Percentiles rank a stretch among this genome's conserved stretches.
Evolutionary conservation across 30 jellyfish, hydroid and myxozoan genomes (phyloP).

Genomic region (Haliclystus octoradiatus): DNA sequence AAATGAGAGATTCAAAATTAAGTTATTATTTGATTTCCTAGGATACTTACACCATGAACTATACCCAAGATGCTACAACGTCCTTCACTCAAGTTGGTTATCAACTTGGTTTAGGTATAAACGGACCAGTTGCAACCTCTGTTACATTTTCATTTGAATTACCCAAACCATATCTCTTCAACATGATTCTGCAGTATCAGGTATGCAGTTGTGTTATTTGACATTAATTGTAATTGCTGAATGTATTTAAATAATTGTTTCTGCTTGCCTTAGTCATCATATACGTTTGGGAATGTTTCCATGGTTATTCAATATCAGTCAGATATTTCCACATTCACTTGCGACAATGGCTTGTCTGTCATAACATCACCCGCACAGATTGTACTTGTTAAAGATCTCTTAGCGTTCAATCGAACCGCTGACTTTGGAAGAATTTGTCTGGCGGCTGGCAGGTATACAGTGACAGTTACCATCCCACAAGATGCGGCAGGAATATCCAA

Average conservation of each 20-base stretch:
- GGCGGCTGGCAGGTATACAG: constrained; percentile 52
- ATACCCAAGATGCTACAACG: constrained; percentile 30
- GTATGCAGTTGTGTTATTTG: constrained; percentile 23
- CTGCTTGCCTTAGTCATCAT: constrained; percentile 25
- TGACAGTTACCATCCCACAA: constrained; percentile 39
- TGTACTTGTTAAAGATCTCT: constrained; percentile 20
- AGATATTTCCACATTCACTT: constrained; percentile 36
- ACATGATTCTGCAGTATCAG: constrained; percentile 47
- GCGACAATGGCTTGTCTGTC: constrained; percentile 34
- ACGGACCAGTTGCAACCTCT: constrained; percentile 22
- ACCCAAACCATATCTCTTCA: constrained; percentile 34
- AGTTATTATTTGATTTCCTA: not conserved
- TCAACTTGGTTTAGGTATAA: constrained; percentile 39
- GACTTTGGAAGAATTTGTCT: constrained; percentile 76
- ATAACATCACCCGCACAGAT: constrained; percentile 21
- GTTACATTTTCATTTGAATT: constrained; percentile 29
- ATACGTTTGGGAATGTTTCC: constrained; percentile 9
- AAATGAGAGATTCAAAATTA: too few species aligned
- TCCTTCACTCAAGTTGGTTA: constrained; percentile 40
- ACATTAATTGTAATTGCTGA: not conserved
- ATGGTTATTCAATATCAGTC: constrained; percentile 21
- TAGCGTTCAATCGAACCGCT: constrained; percentile 18
- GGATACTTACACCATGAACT: constrained; percentile 37
- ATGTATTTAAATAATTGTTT: not conserved
- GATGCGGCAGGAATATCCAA: constrained; percentile 52